Evolutionary conservation across 2,113 vertebrate genomes (phyloP).

Genomic region (Python bivittatus): DNA sequence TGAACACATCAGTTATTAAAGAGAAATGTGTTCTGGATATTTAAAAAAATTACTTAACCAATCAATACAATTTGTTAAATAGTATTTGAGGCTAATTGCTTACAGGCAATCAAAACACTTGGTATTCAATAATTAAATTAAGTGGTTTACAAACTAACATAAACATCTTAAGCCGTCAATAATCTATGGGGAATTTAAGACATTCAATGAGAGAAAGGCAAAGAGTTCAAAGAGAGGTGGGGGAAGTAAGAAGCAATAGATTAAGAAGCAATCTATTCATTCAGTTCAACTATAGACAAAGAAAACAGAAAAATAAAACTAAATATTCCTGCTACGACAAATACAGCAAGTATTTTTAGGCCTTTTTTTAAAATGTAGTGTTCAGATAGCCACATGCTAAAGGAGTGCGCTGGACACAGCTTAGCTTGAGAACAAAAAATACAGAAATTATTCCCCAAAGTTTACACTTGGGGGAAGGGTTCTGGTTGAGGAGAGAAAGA

Average conservation of each 20-base stretch:
- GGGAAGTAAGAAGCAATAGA: neutral
- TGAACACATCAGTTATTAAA: neutral
- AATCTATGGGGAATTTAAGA: neutral
- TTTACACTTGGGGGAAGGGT: too few species aligned
- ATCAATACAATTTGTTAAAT: neutral
- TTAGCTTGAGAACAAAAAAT: too few species aligned
- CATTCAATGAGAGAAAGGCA: neutral
- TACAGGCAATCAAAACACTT: neutral
- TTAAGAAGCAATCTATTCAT: neutral
- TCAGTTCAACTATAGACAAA: too few species aligned
- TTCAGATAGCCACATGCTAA: too few species aligned
- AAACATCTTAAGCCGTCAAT: neutral
- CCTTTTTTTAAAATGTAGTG: too few species aligned
- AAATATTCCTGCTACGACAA: too few species aligned
- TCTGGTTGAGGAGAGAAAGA: too few species aligned
- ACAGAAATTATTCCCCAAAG: too few species aligned
- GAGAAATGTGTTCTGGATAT: neutral
- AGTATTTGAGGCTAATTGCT: neutral
- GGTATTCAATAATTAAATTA: neutral
- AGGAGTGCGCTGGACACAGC: too few species aligned
- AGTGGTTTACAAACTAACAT: neutral
- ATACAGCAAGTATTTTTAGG: too few species aligned
- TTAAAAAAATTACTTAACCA: neutral
- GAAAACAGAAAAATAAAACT: too few species aligned
- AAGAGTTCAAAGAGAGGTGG: neutral